Percentiles rank a stretch among this genome's conserved stretches.
phyloP scores from a whole-genome alignment of 2,797 vertebrate genomes.

The Nothura maculosa region DNA sequence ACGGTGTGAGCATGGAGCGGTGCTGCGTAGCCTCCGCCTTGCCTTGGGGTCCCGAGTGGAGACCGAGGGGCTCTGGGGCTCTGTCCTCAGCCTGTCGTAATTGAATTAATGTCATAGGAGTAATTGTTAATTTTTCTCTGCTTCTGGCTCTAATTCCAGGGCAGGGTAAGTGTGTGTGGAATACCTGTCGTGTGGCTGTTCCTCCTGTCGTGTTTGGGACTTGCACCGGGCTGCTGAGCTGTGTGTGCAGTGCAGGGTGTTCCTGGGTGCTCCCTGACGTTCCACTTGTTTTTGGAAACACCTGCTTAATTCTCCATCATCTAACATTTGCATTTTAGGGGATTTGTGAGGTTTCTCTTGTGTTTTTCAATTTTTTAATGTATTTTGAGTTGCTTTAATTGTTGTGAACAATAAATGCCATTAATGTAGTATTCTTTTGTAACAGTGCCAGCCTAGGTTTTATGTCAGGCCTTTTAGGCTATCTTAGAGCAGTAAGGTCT shows the following conservation, averaged over 20 bases:
- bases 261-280: neutral
- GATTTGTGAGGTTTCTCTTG: neutral
- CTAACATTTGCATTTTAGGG: neutral
- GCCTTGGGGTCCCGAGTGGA: neutral
- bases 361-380: neutral
- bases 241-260: neutral
- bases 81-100: neutral
- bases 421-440: neutral
- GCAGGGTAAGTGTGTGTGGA: neutral
- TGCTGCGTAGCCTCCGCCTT: neutral
- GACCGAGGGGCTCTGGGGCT: neutral
- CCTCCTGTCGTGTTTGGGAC: neutral
- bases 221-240: neutral
- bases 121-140: constrained; percentile 5
- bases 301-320: neutral
- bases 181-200: neutral
- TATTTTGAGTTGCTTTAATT: neutral
- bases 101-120: neutral
- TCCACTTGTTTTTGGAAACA: neutral
- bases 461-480: neutral
- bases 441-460: neutral
- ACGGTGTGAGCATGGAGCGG: neutral
- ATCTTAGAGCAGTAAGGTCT: neutral
- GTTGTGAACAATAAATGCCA: neutral
- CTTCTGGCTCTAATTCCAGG: neutral